These are phyloP conservation scores for Microcebus murinus DNA, from an alignment of 2,113 vertebrate species.

Conservation along the genomic window DNA sequence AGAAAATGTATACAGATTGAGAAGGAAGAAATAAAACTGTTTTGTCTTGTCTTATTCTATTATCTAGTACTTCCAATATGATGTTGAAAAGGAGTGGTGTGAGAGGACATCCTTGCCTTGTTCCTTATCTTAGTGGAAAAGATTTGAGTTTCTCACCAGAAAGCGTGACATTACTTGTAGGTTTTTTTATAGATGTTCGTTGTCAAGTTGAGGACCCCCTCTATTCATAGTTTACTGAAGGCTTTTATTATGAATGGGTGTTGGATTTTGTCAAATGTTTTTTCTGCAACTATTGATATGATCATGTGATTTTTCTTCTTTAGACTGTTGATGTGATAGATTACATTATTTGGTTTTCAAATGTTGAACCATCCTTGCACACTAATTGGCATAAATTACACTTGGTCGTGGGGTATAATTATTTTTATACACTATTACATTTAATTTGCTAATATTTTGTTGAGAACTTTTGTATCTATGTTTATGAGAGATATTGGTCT, in stretches of 20 bases:
- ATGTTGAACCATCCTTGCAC: neutral
- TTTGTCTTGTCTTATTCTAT: neutral
- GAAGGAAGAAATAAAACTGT: too few relatives aligned
- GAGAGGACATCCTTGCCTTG: neutral
- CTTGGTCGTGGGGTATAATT: neutral
- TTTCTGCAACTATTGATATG: neutral
- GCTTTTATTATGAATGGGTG: neutral
- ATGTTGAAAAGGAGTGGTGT: neutral
- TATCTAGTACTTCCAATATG: neutral
- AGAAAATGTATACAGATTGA: too few relatives aligned
- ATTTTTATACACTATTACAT: neutral
- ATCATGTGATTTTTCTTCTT: neutral
- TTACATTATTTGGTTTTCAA: neutral
- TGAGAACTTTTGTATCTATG: neutral
- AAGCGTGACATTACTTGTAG: neutral
- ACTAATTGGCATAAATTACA: neutral
- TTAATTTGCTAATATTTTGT: neutral
- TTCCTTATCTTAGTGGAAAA: neutral
- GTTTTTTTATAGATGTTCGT: neutral
- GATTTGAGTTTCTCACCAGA: neutral
- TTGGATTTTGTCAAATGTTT: neutral
- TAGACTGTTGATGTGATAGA: neutral
- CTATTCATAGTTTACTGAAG: neutral
- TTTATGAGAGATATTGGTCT: neutral
- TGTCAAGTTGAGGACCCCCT: neutral